Conservation (phyloP, 2,888 invertebrate genomes). For the Amblyteles armatorius region DNA sequence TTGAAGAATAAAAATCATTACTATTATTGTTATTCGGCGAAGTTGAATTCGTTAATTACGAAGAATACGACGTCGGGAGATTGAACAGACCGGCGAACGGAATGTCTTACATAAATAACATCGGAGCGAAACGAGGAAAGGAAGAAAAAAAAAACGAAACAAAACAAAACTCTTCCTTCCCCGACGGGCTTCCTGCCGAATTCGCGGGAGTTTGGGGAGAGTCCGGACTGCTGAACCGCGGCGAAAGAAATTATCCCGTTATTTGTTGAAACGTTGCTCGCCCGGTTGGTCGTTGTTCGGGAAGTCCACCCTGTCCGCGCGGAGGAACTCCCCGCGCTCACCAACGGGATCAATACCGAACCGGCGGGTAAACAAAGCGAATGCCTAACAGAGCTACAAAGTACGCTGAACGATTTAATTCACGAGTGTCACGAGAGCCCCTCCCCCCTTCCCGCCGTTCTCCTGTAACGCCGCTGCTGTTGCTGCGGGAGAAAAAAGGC, state of each 20-base stretch:
- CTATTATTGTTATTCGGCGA: constrained; percentile 38
- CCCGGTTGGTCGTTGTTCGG: constrained; percentile 14
- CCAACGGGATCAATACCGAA: constrained; percentile 73
- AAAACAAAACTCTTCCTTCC: constrained; percentile 35
- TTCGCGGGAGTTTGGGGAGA: constrained; percentile 59
- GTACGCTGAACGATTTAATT: constrained; percentile 76
- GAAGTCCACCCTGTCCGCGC: constrained; percentile 40
- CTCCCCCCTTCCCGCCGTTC: background rate
- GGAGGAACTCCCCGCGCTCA: constrained; percentile 8
- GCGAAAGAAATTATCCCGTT: constrained; percentile 74
- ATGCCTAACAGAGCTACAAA: constrained; percentile 71
- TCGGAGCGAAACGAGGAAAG: constrained; percentile 37
- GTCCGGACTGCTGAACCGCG: constrained; percentile 70
- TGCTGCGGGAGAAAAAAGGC: constrained; percentile 36
- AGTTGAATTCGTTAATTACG: constrained; percentile 21
- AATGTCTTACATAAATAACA: constrained; percentile 65
- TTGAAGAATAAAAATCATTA: constrained; percentile 35
- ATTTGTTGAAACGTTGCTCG: constrained; percentile 70
- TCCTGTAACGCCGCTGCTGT: constrained; percentile 26
- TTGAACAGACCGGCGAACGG: background rate
- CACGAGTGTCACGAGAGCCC: constrained; percentile 66
- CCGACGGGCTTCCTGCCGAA: constrained; percentile 69
- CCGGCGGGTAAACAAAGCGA: constrained; percentile 71
- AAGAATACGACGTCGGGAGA: background rate
- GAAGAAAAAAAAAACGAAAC: constrained; percentile 10